A percentile compares a stretch with the other conserved stretches of the same genome.
These are phyloP conservation scores for Uromys caudimaculatus DNA, from an alignment of 2,797 vertebrate genomes.

Conservation along the genomic window DNA sequence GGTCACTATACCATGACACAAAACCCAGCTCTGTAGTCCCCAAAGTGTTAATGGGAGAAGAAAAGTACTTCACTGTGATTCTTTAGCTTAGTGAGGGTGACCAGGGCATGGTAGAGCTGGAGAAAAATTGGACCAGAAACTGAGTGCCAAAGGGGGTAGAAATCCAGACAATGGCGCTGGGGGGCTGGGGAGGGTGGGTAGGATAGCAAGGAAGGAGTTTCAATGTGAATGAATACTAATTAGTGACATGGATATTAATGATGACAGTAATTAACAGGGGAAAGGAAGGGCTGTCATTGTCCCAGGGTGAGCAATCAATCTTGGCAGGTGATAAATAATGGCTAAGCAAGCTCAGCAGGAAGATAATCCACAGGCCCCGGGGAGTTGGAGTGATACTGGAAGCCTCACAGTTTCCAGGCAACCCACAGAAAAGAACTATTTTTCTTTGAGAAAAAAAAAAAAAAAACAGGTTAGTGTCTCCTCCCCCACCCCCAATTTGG, in stretches of 20 bases:
- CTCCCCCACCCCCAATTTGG: slow-evolving; percentile 64
- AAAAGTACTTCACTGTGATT: not conserved
- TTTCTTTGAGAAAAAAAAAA: slow-evolving; percentile 78
- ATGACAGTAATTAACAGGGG: slow-evolving; percentile 90
- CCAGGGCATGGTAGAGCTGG: not conserved
- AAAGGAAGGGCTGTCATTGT: slow-evolving; percentile 89
- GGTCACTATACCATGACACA: not conserved
- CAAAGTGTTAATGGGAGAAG: not conserved
- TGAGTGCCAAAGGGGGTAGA: not conserved
- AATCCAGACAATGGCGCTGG: slow-evolving; percentile 60
- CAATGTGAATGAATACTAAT: slow-evolving; percentile 89
- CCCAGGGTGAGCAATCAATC: slow-evolving; percentile 88
- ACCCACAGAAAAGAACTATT: slow-evolving; percentile 83
- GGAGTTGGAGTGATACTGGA: slow-evolving; percentile 81
- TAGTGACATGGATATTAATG: slow-evolving; percentile 88
- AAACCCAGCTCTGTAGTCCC: not conserved
- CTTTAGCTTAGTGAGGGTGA: not conserved
- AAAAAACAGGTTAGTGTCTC: slow-evolving; percentile 80
- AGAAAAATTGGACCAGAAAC: slow-evolving; percentile 48
- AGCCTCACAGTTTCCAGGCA: slow-evolving; percentile 85
- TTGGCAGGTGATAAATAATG: slow-evolving; percentile 91
- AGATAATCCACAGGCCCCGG: slow-evolving; percentile 86
- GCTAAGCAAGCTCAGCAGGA: slow-evolving; percentile 89
- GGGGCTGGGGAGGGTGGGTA: slow-evolving; percentile 42
- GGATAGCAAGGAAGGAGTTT: slow-evolving; percentile 81